Conservation (phyloP, 2,888 invertebrate species). For the Cyclophora albipunctata region DNA sequence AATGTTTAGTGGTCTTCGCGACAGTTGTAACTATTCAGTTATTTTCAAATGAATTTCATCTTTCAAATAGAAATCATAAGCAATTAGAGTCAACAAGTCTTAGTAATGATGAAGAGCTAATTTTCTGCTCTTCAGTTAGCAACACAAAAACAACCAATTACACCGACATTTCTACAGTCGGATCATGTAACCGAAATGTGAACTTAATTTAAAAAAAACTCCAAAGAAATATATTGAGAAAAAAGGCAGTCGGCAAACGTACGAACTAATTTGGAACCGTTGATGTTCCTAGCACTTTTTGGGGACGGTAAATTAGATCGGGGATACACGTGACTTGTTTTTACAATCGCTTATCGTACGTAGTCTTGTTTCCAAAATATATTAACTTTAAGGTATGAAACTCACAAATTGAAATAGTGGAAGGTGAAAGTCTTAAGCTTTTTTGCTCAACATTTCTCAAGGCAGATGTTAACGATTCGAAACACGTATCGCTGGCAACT, state of each 20-base stretch:
- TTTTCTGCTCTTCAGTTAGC: too few relatives aligned
- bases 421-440: too few relatives aligned
- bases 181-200: neutral
- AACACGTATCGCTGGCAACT: too few relatives aligned
- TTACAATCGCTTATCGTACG: constrained; percentile 29
- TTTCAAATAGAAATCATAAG: too few relatives aligned
- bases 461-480: too few relatives aligned
- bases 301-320: constrained; percentile 61
- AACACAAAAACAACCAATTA: too few relatives aligned
- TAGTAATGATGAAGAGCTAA: too few relatives aligned
- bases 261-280: constrained; percentile 46
- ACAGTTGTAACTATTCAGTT: too few relatives aligned
- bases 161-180: neutral
- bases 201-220: neutral
- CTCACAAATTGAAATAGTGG: neutral
- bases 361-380: constrained; percentile 14
- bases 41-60: too few relatives aligned
- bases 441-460: too few relatives aligned
- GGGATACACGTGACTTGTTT: constrained; percentile 48
- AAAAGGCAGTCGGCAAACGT: constrained; percentile 24
- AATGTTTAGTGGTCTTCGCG: too few relatives aligned
- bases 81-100: too few relatives aligned
- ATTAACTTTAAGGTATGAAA: constrained; percentile 8
- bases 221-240: constrained; percentile 9
- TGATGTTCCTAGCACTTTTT: constrained; percentile 52